These are phyloP conservation scores for Halcyon chelicuti DNA, from an alignment of 2,797 vertebrate species.

Conservation along the genomic window DNA sequence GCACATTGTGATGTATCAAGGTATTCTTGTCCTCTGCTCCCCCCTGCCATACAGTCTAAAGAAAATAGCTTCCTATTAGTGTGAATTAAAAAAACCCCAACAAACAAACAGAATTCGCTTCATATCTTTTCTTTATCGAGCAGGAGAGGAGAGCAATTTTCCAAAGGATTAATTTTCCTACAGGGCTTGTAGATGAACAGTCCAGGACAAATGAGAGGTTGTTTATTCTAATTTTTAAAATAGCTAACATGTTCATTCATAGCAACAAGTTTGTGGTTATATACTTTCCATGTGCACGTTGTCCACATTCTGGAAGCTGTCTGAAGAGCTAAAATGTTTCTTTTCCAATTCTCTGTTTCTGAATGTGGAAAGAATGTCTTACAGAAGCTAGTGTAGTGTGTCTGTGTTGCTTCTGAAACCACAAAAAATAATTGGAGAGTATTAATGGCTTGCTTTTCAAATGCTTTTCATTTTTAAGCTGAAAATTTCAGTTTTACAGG, in stretches of 20 bases:
- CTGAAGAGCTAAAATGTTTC: slow-evolving; percentile 4
- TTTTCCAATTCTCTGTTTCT: not conserved
- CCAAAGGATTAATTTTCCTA: not conserved
- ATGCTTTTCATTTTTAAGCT: not conserved
- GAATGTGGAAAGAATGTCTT: not conserved
- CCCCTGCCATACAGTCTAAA: fast-evolving
- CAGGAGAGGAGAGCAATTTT: not conserved
- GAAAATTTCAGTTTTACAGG: not conserved
- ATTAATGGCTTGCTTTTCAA: slow-evolving; percentile 20
- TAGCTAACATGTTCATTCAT: not conserved
- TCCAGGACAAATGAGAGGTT: not conserved
- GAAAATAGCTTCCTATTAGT: not conserved
- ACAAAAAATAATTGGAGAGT: not conserved
- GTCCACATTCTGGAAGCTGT: not conserved
- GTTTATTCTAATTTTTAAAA: not conserved
- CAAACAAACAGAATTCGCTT: not conserved
- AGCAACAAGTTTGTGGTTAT: not conserved
- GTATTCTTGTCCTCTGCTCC: not conserved
- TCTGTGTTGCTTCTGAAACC: slow-evolving; percentile 8
- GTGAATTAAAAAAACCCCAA: not conserved
- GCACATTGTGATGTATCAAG: not conserved
- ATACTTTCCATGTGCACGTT: not conserved
- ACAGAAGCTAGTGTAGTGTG: not conserved
- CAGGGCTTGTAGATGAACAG: not conserved
- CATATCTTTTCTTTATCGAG: not conserved